Evolutionary conservation across 2,797 vertebrate genomes (phyloP).

Genomic region (Pterois miles): DNA sequence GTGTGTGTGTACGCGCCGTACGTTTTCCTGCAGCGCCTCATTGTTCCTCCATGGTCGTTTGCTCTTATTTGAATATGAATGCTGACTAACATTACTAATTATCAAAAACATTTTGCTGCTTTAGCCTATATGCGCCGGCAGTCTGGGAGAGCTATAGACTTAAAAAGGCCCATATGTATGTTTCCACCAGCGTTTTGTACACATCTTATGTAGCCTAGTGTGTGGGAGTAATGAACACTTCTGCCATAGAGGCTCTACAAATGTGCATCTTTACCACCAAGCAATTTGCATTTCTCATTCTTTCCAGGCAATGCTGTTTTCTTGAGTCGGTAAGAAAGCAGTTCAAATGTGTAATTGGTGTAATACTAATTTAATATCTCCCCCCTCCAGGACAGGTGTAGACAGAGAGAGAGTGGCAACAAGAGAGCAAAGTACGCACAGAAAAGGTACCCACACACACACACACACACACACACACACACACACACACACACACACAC

Average conservation of each 20-base stretch:
- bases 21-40: slow-evolving; percentile 11
- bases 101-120: neutral
- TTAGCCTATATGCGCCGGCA: neutral
- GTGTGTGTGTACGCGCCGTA: neutral
- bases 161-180: neutral
- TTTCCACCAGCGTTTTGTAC: slow-evolving; percentile 15
- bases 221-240: slow-evolving; percentile 35
- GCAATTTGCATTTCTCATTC: slow-evolving; percentile 52
- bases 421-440: slow-evolving; percentile 50
- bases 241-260: neutral
- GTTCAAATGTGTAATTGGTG: slow-evolving; percentile 46
- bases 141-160: neutral
- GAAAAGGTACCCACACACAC: slow-evolving; percentile 50
- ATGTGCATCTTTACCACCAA: slow-evolving; percentile 5
- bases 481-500: slow-evolving; percentile 32
- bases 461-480: slow-evolving; percentile 35
- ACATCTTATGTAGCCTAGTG: neutral
- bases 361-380: slow-evolving; percentile 57
- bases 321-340: slow-evolving; percentile 21
- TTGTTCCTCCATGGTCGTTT: slow-evolving; percentile 29
- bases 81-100: slow-evolving; percentile 35
- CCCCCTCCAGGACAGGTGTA: slow-evolving; percentile 61
- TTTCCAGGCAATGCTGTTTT: slow-evolving; percentile 21
- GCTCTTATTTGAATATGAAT: slow-evolving; percentile 30
- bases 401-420: slow-evolving; percentile 43